Base-by-base conservation (phyloP, 2,113 vertebrate genomes). In the Halichoeres trimaculatus region DNA sequence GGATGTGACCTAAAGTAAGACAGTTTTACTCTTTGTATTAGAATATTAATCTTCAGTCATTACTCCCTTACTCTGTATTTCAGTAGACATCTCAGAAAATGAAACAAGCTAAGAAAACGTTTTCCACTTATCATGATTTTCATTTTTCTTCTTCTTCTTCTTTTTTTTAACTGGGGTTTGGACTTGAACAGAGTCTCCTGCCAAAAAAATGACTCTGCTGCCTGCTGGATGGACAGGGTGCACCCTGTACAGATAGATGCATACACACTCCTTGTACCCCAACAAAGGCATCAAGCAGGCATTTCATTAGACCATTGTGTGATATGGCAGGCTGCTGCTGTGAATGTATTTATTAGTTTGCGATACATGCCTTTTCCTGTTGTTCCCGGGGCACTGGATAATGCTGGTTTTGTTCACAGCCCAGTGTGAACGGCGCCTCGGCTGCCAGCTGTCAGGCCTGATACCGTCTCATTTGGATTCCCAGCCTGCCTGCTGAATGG, bases 401-500 rank as follows among this genome's bases (percentile, higher is more conserved):
- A 92, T 90, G 83, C 90, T 78, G 89, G 93, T 93, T 95, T 96
- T 95, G 84, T 93, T 91, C 91, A 78, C 80, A 86, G 88, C 80
- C 89, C 95, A 94, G 93, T 95, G 84, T 93, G 91, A 91, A 54
- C 60, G 85, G 90, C 81, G 90, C 92, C 88, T 90, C 83, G 94
- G 89, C 89, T 93, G 86, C 94, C 96, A 96, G 96, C 96, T 97
- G 96, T 95, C 95, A 88, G 89, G 79, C 76, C 90, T 85, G 81
- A 92, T 91, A 94, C 85, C 67, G 90, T 78, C 89, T 94, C 92
- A 81, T 92, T 91, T 76, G 75, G 94, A 94, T 93, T 90, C 80
- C 88, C 93, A 92, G 93, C 90, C 93, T 87, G 82, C 90, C 84
- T 76, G 93, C 94, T 94, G 96, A 97, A 96, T 96, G 94, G 95